Evolutionary conservation across 2,888 invertebrate genomes (phyloP).

Genomic region (Drosophila tanythrix): DNA sequence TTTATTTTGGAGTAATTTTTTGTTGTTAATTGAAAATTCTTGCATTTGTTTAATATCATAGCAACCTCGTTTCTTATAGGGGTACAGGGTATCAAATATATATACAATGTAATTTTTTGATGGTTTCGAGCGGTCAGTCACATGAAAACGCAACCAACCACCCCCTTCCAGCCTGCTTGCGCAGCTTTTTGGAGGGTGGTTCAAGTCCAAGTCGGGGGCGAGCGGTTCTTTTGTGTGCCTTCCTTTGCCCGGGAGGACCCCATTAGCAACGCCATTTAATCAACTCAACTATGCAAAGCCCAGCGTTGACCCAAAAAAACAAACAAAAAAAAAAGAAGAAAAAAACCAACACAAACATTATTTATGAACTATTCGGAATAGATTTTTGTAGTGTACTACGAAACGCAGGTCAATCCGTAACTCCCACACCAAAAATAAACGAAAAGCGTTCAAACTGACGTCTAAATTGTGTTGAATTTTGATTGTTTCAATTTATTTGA

Average conservation of each 20-base stretch:
- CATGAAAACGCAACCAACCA: slow-evolving; percentile 12
- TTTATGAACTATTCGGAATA: slow-evolving; percentile 2
- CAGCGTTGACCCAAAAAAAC: slow-evolving; percentile 42
- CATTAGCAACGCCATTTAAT: slow-evolving; percentile 79
- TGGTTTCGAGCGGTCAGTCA: slow-evolving; percentile 47
- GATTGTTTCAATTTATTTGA: background rate
- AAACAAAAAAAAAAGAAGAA: background rate
- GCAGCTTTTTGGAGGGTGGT: background rate
- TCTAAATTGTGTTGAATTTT: background rate
- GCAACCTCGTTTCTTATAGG: background rate
- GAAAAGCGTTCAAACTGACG: background rate
- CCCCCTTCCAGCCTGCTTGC: background rate
- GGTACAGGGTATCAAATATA: slow-evolving; percentile 14
- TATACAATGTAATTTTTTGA: slow-evolving; percentile 23
- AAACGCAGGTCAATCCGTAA: slow-evolving; percentile 1
- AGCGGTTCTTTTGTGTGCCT: background rate
- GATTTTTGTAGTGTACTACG: background rate
- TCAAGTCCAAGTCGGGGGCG: background rate
- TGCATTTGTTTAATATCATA: background rate
- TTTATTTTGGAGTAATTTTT: background rate
- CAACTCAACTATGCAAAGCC: slow-evolving; percentile 61
- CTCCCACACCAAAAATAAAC: background rate
- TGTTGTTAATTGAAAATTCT: background rate
- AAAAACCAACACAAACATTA: slow-evolving; percentile 17
- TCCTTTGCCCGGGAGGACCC: slow-evolving; percentile 1